Evolutionary conservation across 2,888 invertebrate genomes (phyloP).

Genomic region (Eupsilia transversa): DNA sequence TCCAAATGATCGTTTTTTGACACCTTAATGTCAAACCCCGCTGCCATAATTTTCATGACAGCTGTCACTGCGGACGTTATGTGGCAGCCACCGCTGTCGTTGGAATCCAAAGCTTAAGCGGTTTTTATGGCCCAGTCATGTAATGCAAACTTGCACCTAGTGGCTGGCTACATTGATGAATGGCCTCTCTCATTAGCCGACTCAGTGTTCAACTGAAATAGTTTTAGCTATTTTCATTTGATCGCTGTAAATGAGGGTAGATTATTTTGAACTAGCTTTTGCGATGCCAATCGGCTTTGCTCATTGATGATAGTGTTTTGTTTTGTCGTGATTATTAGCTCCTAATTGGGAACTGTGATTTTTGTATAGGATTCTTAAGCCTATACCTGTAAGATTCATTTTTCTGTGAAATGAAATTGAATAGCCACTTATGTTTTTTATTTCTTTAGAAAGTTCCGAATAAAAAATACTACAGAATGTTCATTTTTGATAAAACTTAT

Average conservation of each 20-base stretch:
- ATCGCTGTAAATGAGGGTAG: constrained; percentile 51
- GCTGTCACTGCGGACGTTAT: too few species aligned
- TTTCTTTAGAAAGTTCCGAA: not conserved
- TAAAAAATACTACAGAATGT: not conserved
- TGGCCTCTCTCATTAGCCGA: constrained; percentile 59
- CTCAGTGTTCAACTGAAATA: constrained; percentile 55
- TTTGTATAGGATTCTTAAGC: not conserved
- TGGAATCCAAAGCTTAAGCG: too few species aligned
- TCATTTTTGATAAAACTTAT: not conserved
- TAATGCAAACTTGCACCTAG: constrained; percentile 53
- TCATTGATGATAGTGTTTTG: constrained; percentile 4
- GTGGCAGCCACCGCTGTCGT: not conserved
- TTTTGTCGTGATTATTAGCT: not conserved
- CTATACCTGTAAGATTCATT: not conserved
- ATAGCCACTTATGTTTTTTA: not conserved
- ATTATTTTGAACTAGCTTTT: constrained; percentile 33
- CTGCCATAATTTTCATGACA: not conserved
- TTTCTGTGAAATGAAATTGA: not conserved
- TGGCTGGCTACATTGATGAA: constrained; percentile 60
- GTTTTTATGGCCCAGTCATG: constrained; percentile 30
- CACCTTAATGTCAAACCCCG: not conserved
- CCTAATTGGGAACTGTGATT: not conserved
- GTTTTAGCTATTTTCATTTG: constrained; percentile 60
- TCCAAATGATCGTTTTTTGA: not conserved
- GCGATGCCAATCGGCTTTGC: constrained; percentile 4